Conservation (phyloP, 2,113 vertebrate genomes). For the Rhodinocichla rosea region DNA sequence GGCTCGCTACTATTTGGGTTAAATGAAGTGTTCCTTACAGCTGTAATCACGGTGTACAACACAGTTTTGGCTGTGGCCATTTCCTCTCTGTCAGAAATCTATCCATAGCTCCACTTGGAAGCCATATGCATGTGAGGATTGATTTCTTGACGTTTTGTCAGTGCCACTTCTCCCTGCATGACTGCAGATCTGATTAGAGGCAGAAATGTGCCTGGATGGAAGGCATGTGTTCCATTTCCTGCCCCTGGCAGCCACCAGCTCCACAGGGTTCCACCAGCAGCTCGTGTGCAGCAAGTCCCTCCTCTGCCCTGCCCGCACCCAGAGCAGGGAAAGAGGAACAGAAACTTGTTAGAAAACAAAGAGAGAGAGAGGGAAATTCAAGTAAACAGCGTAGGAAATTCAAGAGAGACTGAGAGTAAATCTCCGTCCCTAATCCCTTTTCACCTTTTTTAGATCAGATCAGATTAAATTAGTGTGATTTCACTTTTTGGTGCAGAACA, state of each 20-base stretch:
- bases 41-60: constrained; percentile 41
- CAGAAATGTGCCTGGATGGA: constrained; percentile 51
- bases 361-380: not conserved
- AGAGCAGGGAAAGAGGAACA: not conserved
- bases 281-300: not conserved
- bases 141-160: constrained; percentile 65
- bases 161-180: constrained; percentile 61
- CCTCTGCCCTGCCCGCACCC: not conserved
- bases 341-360: constrained; percentile 6
- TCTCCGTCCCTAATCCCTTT: constrained; percentile 20
- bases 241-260: constrained; percentile 42
- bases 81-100: constrained; percentile 39
- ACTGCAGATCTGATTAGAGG: constrained; percentile 62
- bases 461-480: constrained; percentile 17
- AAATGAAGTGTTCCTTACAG: constrained; percentile 39
- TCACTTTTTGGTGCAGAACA: not conserved
- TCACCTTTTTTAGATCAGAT: not conserved
- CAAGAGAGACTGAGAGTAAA: constrained; percentile 35
- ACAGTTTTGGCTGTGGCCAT: not conserved
- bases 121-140: not conserved
- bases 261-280: constrained; percentile 37
- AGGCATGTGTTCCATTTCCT: constrained; percentile 72
- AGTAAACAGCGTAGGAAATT: constrained; percentile 18
- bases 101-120: constrained; percentile 21
- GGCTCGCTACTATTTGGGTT: not conserved